Percentiles rank a stretch among this genome's conserved stretches.
These are phyloP conservation scores for Holothuria leucospilota DNA, from an alignment of 53 echinoderm and acorn worm species.

Conservation along the genomic window DNA sequence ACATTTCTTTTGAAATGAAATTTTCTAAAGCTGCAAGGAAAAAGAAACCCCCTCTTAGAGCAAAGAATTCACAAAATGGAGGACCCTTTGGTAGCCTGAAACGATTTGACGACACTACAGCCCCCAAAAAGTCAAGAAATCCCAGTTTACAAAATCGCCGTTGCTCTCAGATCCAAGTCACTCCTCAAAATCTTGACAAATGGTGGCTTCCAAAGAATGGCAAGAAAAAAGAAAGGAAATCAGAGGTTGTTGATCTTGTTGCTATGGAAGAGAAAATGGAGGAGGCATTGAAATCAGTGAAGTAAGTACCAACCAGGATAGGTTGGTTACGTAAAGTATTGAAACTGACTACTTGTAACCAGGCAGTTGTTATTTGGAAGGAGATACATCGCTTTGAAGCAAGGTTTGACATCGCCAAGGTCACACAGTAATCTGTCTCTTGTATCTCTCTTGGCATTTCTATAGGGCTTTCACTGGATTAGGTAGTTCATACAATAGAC, in stretches of 20 bases:
- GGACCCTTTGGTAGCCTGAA: conserved; percentile 27
- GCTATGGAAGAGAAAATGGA: conserved; percentile 19
- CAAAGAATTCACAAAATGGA: background rate
- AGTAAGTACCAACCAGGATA: background rate
- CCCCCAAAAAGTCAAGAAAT: background rate
- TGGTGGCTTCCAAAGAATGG: conserved; percentile 22
- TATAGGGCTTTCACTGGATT: no score
- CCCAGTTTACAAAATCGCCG: background rate
- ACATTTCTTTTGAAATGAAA: background rate
- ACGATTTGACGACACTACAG: conserved; percentile 12
- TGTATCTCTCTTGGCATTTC: no score
- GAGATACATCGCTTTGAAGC: no score
- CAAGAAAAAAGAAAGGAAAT: conserved; percentile 2
- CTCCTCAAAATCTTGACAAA: background rate
- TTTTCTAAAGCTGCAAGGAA: background rate
- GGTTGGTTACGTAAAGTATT: no score
- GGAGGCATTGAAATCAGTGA: background rate
- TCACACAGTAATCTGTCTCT: no score
- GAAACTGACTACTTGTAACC: no score
- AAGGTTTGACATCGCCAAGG: no score
- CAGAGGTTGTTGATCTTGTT: conserved; percentile 30
- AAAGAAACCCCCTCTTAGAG: background rate
- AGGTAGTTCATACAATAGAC: no score
- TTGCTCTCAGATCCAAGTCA: conserved; percentile 28
- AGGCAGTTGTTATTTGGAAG: no score